Evolutionary conservation across 2,888 invertebrate species (phyloP), one percentile per base, ranked within the genome.

Genomic region (Brachycybe producta): DNA sequence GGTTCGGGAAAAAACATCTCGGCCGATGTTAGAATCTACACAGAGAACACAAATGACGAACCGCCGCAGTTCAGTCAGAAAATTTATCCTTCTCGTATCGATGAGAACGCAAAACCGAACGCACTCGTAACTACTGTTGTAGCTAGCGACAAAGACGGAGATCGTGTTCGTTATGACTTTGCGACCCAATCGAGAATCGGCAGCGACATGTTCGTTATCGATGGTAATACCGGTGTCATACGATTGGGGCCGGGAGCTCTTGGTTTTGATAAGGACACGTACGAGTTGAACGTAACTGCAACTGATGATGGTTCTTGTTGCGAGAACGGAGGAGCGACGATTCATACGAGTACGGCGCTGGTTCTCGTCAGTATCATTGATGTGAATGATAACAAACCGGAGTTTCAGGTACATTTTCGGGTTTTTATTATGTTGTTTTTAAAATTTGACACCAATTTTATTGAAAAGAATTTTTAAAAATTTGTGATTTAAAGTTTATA

Each of bases 351-450:
- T 43, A 58, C 61, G 23, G 63, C 64, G 3, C 57, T 60, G 41
- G 61, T 69, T 15, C 57, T 64, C 8, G 64, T 69, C 11, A 64
- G 64, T 52, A 64, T 69, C 27, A 65, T 65, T 50, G 68, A 68
- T 56, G 63, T 67, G 32, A 67, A 86, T 68, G 86, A 85, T 68
- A 82, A 86, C 65, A 91, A 91, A 63, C 92, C 92, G 1, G 76
- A 81, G 54, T 91, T 92, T 68, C n/a, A n/a, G n/a, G n/a, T n/a
- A n/a, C n/a, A n/a, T n/a, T n/a, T n/a, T n/a, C n/a, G n/a, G n/a
- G n/a, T n/a, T n/a, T n/a, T n/a, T n/a, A n/a, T n/a, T n/a, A n/a
- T n/a, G n/a, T n/a, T n/a, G n/a, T n/a, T n/a, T n/a, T n/a, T n/a
- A n/a, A n/a, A n/a, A n/a, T n/a, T n/a, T n/a, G n/a, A n/a, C n/a